Percentiles rank a stretch among this genome's conserved stretches.
Conservation (phyloP, 2,888 invertebrate genomes). For the Catonia carolina region DNA sequence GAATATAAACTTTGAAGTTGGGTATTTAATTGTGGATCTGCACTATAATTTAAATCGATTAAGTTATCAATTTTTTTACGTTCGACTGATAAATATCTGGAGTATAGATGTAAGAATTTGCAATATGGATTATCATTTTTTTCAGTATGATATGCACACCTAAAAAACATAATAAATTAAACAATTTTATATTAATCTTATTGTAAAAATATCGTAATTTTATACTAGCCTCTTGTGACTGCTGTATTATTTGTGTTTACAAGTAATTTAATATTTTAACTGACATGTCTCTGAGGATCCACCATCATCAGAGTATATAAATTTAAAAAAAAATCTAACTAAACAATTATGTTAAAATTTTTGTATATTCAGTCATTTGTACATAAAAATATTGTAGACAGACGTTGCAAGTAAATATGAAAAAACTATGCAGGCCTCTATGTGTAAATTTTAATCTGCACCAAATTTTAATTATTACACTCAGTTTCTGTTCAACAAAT, state of each 20-base stretch:
- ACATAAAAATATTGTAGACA: too few relatives aligned
- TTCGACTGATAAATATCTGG: slow-evolving; percentile 81
- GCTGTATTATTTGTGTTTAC: background rate
- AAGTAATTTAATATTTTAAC: background rate
- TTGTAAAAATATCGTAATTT: background rate
- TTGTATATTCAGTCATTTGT: too few relatives aligned
- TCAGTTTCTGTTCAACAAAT: too few relatives aligned
- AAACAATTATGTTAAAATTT: too few relatives aligned
- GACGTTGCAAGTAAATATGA: too few relatives aligned
- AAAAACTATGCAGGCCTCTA: too few relatives aligned
- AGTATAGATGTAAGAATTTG: slow-evolving; percentile 77
- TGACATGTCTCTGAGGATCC: too few relatives aligned
- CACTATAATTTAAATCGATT: slow-evolving; percentile 56
- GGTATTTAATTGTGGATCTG: slow-evolving; percentile 49
- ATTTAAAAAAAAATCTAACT: too few relatives aligned
- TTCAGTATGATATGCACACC: slow-evolving; percentile 73
- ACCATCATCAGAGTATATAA: too few relatives aligned
- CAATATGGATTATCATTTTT: slow-evolving; percentile 62
- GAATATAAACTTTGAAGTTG: slow-evolving; percentile 50
- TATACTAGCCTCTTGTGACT: background rate
- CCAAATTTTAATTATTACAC: too few relatives aligned
- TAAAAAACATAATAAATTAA: slow-evolving; percentile 32
- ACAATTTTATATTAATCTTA: background rate
- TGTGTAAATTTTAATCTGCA: too few relatives aligned
- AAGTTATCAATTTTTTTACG: slow-evolving; percentile 82